Evolutionary conservation across 2,888 invertebrate genomes (phyloP).

Genomic region (Melanophora roralis): DNA sequence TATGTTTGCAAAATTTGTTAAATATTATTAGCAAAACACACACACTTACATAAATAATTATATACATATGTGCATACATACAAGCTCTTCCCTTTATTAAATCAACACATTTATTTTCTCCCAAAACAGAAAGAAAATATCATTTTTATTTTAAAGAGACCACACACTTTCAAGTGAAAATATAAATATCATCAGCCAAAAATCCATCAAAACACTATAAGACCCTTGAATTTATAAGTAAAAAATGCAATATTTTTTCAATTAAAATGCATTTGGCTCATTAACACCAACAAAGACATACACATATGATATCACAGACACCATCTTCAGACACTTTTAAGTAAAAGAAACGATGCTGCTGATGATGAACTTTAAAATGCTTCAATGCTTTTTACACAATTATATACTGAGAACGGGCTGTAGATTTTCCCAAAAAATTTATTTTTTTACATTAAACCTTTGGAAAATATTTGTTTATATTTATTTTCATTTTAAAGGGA

Average conservation of each 20-base stretch:
- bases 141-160: not conserved
- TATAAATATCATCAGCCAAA: slow-evolving; percentile 26
- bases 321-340: not conserved
- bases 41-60: slow-evolving; percentile 5
- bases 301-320: not conserved
- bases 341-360: not conserved
- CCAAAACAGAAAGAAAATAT: not conserved
- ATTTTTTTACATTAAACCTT: not conserved
- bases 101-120: too few species aligned
- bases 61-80: not conserved
- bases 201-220: not conserved
- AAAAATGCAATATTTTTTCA: slow-evolving; percentile 29
- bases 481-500: not conserved
- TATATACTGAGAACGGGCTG: not conserved
- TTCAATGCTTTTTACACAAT: slow-evolving; percentile 22
- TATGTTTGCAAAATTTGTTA: slow-evolving; percentile 2
- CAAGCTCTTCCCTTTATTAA: not conserved
- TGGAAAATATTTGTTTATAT: slow-evolving; percentile 13
- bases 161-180: not conserved
- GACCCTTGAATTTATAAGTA: slow-evolving; percentile 1
- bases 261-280: slow-evolving; percentile 45
- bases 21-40: too few species aligned
- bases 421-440: slow-evolving; percentile 12
- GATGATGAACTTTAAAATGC: slow-evolving; percentile 31
- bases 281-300: slow-evolving; percentile 20